phyloP scores from a whole-genome alignment of 1,140 invertebrate genomes.

The Solenopsis invicta region DNA sequence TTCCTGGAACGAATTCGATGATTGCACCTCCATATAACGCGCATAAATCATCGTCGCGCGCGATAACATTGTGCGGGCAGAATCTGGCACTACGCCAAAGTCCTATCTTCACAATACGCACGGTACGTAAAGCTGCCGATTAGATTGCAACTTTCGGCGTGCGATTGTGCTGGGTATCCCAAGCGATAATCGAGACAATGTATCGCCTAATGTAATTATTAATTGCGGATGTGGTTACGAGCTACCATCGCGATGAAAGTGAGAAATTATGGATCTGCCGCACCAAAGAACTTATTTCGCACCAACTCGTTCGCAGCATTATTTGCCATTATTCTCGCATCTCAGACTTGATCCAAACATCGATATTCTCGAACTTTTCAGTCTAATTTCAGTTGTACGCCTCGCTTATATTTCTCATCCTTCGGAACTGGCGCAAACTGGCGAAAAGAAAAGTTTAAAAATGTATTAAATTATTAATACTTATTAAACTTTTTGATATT shows the following conservation, averaged over 20 bases:
- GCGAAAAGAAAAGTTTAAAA: not conserved
- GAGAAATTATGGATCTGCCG: not conserved
- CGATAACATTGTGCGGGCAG: conserved; percentile 41
- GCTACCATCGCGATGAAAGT: not conserved
- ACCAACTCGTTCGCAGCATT: not conserved
- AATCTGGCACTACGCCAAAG: conserved; percentile 35
- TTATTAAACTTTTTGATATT: not conserved
- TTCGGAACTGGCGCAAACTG: not conserved
- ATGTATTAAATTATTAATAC: not conserved
- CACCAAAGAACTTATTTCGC: conserved; percentile 7
- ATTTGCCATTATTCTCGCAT: not conserved
- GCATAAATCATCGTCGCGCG: conserved; percentile 43
- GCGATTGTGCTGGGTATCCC: not conserved
- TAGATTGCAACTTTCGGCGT: conserved; percentile 9
- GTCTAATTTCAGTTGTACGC: conserved; percentile 13
- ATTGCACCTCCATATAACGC: conserved; percentile 31
- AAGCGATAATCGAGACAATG: conserved; percentile 9
- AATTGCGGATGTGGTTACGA: not conserved
- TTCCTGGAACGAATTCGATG: conserved; percentile 22
- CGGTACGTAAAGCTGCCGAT: conserved; percentile 33
- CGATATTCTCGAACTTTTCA: conserved; percentile 18
- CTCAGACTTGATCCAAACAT: not conserved
- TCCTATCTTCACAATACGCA: conserved; percentile 39
- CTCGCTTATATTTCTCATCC: not conserved
- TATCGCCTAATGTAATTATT: not conserved